Evolutionary conservation across 1,140 invertebrate genomes (phyloP), one percentile per base, ranked within the genome.

Genomic region (Glossosoma conforme): DNA sequence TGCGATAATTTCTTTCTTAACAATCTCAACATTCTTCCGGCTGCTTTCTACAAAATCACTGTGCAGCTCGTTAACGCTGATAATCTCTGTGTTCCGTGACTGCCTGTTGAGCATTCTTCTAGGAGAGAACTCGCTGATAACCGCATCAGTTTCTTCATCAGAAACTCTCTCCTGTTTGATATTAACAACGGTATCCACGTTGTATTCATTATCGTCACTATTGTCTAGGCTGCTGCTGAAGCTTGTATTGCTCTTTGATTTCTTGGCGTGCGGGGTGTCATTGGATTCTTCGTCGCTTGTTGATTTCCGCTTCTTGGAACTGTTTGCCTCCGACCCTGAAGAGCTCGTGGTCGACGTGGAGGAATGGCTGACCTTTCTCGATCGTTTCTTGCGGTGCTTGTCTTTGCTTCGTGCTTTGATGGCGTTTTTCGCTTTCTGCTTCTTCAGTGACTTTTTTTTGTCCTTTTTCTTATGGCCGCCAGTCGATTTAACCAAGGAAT

Each of bases 1-100:
- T n/a, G n/a, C n/a, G n/a, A n/a, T n/a, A n/a, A n/a, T n/a, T n/a
- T n/a, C n/a, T n/a, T n/a, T n/a, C n/a, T n/a, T n/a, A n/a, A n/a
- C 18, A 2, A 38, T 5, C 15, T 38, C 36, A 11, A 15, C 33
- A 28, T 37, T 51, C 17, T 51, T 44, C 20, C 30, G 28, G 9
- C 20, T 51, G 17, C 48, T 51, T 19, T 51, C 25, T 1, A 58
- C 45, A 28, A 58, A 58, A 42, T 54, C 52, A 28, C 45, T 58
- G 35, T 58, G 56, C 2, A 58, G 17, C 30, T 58, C 56, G 19
- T 45, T 52, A 4, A 52, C 56, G 43, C 43, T 58, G 21, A 58
- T 58, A 17, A 58, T 58, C 41, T 53, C 33, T 19, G 41, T 49
- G 41, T 48, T 20, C 21, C 35, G 24, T 5, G 22, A 17, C 2